Conservation (phyloP, 2,888 invertebrate species). For the Eutolmus rufibarbis region DNA sequence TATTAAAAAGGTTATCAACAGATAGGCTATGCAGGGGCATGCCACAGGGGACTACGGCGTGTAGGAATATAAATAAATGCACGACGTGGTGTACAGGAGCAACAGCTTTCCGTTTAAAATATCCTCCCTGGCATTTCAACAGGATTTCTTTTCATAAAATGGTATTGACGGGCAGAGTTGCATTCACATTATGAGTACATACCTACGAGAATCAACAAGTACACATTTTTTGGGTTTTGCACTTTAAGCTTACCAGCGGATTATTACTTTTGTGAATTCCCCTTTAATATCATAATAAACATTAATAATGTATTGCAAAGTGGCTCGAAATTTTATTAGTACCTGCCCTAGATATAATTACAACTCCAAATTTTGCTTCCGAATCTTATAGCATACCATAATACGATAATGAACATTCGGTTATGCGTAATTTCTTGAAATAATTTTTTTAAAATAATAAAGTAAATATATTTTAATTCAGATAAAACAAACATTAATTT, state of each 20-base stretch:
- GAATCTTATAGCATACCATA: neutral
- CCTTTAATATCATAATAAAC: neutral
- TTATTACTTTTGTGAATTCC: neutral
- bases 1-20: conserved; percentile 21
- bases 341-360: neutral
- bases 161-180: neutral
- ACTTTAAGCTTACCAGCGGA: neutral
- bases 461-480: no score
- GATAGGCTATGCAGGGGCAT: neutral
- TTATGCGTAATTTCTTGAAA: no score
- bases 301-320: neutral
- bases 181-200: neutral
- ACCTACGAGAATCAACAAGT: neutral
- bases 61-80: conserved; percentile 24
- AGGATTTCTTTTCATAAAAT: conserved; percentile 26
- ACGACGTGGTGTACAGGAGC: neutral
- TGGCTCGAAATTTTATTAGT: neutral
- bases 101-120: conserved; percentile 30
- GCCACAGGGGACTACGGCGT: neutral
- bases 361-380: neutral
- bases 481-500: no score
- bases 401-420: neutral
- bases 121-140: conserved; percentile 17
- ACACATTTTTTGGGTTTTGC: neutral
- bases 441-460: no score